These are phyloP conservation scores for Lithobates pipiens DNA, from an alignment of 2,797 vertebrate species.

Conservation along the genomic window DNA sequence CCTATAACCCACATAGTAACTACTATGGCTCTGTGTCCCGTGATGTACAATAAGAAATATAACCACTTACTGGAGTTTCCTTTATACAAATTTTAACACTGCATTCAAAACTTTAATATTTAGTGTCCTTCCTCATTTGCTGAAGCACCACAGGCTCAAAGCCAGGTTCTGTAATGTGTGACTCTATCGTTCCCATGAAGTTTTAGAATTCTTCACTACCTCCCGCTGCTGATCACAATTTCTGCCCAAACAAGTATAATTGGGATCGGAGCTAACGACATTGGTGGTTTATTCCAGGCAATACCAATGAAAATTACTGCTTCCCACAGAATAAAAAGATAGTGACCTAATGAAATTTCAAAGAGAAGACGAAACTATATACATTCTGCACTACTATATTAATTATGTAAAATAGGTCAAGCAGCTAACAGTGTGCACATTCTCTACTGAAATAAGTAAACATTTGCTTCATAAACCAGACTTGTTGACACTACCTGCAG, in stretches of 20 bases:
- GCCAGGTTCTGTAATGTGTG: slow-evolving; percentile 20
- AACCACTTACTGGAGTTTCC: no score
- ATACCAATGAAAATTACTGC: background rate
- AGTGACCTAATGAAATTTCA: background rate
- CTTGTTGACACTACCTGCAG: background rate
- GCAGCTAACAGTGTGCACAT: background rate
- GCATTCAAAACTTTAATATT: no score
- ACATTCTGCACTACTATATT: background rate
- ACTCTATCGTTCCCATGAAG: slow-evolving; percentile 39
- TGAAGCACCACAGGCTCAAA: slow-evolving; percentile 4
- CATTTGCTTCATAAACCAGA: background rate
- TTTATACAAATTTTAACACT: no score
- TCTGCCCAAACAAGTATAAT: slow-evolving; percentile 29
- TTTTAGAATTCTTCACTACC: slow-evolving; percentile 18
- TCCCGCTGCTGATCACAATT: slow-evolving; percentile 23
- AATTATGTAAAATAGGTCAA: slow-evolving; percentile 9
- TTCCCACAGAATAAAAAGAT: slow-evolving; percentile 37
- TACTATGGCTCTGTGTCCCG: no score
- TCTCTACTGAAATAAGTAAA: background rate
- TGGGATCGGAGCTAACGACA: slow-evolving; percentile 10
- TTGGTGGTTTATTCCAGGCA: slow-evolving; percentile 7
- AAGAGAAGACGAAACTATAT: background rate
- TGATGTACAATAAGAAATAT: no score
- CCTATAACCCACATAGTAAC: no score
- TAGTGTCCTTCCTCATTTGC: background rate